Conservation (phyloP, 2,888 invertebrate species). For the Hydrotaea cyrtoneurina region DNA sequence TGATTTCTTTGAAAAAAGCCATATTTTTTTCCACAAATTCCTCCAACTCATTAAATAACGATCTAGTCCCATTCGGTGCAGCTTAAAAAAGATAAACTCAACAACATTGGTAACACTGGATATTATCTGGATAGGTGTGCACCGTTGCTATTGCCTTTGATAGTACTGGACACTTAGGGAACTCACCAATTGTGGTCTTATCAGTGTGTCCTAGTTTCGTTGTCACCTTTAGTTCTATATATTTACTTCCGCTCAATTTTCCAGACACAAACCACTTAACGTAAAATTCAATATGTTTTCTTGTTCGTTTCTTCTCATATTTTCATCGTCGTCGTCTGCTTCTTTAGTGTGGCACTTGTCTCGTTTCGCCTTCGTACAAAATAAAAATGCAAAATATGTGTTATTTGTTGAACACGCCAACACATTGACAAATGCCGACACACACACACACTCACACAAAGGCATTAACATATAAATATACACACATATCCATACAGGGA, state of each 20-base stretch:
- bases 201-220: conserved; percentile 16
- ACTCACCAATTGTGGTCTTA: too few relatives aligned
- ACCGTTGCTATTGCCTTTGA: too few relatives aligned
- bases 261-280: conserved; percentile 23
- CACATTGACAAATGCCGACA: not conserved
- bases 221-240: conserved; percentile 12
- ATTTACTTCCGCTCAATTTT: not conserved
- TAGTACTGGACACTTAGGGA: too few relatives aligned
- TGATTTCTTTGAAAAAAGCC: too few relatives aligned
- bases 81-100: too few relatives aligned
- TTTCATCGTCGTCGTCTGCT: conserved; percentile 11
- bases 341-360: conserved; percentile 16
- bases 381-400: conserved; percentile 37
- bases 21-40: too few relatives aligned
- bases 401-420: conserved; percentile 20
- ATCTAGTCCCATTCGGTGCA: too few relatives aligned
- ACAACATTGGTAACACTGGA: too few relatives aligned
- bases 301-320: not conserved
- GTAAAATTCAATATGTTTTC: conserved; percentile 44
- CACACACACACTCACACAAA: conserved; percentile 9
- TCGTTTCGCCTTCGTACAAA: not conserved
- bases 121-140: too few relatives aligned
- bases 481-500: not conserved
- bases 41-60: too few relatives aligned
- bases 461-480: not conserved